Base-by-base conservation (phyloP, 1,140 invertebrate genomes). In the Probaryconus sp. region DNA sequence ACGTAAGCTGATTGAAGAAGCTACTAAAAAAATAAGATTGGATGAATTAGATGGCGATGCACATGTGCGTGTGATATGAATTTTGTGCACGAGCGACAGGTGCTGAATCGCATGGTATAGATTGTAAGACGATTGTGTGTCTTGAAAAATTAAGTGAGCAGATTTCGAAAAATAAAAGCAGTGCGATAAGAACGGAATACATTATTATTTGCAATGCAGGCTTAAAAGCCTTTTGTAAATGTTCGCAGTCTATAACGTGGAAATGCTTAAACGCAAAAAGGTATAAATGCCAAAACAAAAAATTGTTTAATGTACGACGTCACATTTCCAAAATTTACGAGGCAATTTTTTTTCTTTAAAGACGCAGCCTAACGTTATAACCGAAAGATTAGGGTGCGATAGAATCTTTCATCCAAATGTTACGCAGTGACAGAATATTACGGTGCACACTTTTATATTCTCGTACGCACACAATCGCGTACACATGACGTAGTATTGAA, bases 391-490 rank as follows among this genome's bases (percentile, higher is more conserved):
- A 53, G 70, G 70, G 70, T 56, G 70, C 71, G 47, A 65, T 65
- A 60, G 55, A 60, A 65, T 60, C 60, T 60, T 72, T 72, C 69
- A 72, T 65, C 16, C 51, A 31, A 72, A 60, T 60, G 51, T 71
- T 61, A 56, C 61, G 48, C 73, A 78, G 77, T 82, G 80, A 83
- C 79, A 81, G 78, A 84, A 79, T 80, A 82, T 77, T 80, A 77
- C 76, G 71, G 71, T 69, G 58, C 53, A 55, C 20, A 21, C 21
- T 16, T 31, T 28, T 13, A 11, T 2, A 26, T 38, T 50, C 55
- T 51, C 20, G 26, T 33, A 33, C 38, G 18, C n/a, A n/a, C n/a
- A n/a, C n/a, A n/a, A n/a, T n/a, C 13, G 16, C 20, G n/a, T 50
- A 35, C 70, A 73, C 79, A 79, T 71, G 58, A 30, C 38, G 56